Evolutionary conservation across 2,888 invertebrate genomes (phyloP).

Genomic region (Trichopria drosophilae): DNA sequence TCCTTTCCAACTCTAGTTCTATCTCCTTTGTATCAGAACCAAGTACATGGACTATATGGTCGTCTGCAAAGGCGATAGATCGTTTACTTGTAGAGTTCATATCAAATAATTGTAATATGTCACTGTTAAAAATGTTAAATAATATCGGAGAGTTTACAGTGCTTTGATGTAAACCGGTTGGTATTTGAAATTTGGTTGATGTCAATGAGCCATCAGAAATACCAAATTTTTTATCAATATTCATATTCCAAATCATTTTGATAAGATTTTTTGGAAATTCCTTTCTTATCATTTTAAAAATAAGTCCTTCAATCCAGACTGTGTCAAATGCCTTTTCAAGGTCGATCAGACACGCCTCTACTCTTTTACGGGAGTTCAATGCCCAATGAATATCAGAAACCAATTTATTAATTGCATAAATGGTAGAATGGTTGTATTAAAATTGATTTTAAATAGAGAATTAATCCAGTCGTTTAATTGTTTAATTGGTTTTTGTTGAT

Average conservation of each 20-base stretch:
- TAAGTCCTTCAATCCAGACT: conserved; percentile 22
- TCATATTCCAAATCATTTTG: conserved; percentile 15
- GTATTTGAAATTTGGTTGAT: not conserved
- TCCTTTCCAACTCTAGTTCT: conserved; percentile 1
- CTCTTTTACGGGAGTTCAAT: not conserved
- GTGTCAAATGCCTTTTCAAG: conserved; percentile 31
- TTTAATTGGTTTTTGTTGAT: too few relatives aligned
- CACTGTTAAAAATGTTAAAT: conserved; percentile 24
- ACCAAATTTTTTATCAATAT: conserved; percentile 10
- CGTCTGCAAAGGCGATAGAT: conserved; percentile 3
- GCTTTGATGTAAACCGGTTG: conserved; percentile 30
- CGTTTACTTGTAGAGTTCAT: not conserved
- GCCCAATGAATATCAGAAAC: conserved; percentile 14
- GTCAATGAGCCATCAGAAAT: not conserved
- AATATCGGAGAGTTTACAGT: conserved; percentile 25
- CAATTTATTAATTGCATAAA: conserved; percentile 20
- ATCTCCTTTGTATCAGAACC: too few relatives aligned
- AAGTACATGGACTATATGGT: not conserved
- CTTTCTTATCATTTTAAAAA: too few relatives aligned
- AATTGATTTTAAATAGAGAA: too few relatives aligned
- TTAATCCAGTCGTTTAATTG: too few relatives aligned
- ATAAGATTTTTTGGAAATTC: too few relatives aligned
- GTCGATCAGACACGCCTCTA: conserved; percentile 21
- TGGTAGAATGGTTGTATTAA: conserved; percentile 12
- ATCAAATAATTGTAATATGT: conserved; percentile 1